Conservation (phyloP, 2,113 vertebrate genomes). For the Poicephalus gulielmi region DNA sequence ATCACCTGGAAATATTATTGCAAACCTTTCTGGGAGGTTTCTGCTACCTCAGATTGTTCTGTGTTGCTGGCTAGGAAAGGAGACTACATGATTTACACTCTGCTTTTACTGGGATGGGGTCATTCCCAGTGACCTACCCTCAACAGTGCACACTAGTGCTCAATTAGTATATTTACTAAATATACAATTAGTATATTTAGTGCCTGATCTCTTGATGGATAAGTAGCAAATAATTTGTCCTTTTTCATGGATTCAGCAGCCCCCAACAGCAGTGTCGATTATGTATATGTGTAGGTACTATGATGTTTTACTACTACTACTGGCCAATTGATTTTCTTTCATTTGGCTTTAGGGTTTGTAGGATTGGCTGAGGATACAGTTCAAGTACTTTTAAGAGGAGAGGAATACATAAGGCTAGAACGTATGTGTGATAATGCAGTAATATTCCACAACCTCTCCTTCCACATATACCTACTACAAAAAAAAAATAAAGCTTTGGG, state of each 20-base stretch:
- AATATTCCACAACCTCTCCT: not conserved
- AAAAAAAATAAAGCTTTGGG: not conserved
- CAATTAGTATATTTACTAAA: not conserved
- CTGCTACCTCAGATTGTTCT: not conserved
- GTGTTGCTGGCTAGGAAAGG: not conserved
- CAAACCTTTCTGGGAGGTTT: not conserved
- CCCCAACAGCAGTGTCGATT: not conserved
- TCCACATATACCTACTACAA: not conserved
- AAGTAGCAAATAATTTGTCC: not conserved
- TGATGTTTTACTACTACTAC: not conserved
- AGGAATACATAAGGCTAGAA: not conserved
- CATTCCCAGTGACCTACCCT: not conserved
- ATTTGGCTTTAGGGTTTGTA: not conserved
- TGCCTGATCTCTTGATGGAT: not conserved
- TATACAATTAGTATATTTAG: not conserved
- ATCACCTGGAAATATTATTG: slow-evolving; percentile 26
- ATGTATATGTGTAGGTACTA: not conserved
- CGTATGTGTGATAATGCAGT: not conserved
- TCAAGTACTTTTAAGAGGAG: not conserved
- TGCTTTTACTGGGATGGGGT: not conserved
- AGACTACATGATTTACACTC: not conserved
- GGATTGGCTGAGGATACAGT: not conserved
- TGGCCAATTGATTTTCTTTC: not conserved
- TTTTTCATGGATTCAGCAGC: not conserved
- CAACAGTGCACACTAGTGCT: not conserved